Evolutionary conservation across 1,140 invertebrate species (phyloP), one percentile per base, ranked within the genome.

Genomic region (Catajapyx aquilonaris): DNA sequence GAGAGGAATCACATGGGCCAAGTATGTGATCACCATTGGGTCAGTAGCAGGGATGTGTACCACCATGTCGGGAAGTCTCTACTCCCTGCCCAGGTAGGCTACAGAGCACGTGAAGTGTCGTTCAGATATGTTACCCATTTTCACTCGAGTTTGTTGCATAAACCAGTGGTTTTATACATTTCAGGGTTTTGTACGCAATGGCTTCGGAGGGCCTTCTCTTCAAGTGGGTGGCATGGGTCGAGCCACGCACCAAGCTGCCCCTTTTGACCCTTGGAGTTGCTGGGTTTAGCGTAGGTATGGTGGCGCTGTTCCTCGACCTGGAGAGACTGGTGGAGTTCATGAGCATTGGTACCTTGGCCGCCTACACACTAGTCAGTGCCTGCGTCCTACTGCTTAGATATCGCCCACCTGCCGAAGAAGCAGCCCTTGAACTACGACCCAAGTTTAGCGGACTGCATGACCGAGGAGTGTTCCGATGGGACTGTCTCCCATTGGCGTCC

Each of bases 251-350:
- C 1, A 80, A 85, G 45, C 59, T 57, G 35, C 23, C 23, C 13
- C 7, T 28, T 28, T 28, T 28, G 7, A 28, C 23, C 7, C 7
- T 13, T 28, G n/a, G n/a, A n/a, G n/a, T n/a, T n/a, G n/a, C n/a
- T n/a, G n/a, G n/a, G n/a, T n/a, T n/a, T n/a, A n/a, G n/a, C n/a
- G n/a, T n/a, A n/a, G n/a, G n/a, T n/a, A n/a, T n/a, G n/a, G n/a
- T 91, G 40, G 81, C 87, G 5, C 52, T 91, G 3, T 51, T 90
- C 15, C 81, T 93, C 49, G 84, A 94, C 54, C 66, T 94, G 40
- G 71, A 85, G 47, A 85, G 85, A 44, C 61, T 93, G 11, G 84
- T 93, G 1, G 87, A 94, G 48, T 87, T 91, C 48, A 85, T 91
- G 79, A 87, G 83, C 0, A 90, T 91, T 45, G 86, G 86, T 1